phyloP scores from a whole-genome alignment of 2,888 invertebrate species.

The Drosophila diplacantha region DNA sequence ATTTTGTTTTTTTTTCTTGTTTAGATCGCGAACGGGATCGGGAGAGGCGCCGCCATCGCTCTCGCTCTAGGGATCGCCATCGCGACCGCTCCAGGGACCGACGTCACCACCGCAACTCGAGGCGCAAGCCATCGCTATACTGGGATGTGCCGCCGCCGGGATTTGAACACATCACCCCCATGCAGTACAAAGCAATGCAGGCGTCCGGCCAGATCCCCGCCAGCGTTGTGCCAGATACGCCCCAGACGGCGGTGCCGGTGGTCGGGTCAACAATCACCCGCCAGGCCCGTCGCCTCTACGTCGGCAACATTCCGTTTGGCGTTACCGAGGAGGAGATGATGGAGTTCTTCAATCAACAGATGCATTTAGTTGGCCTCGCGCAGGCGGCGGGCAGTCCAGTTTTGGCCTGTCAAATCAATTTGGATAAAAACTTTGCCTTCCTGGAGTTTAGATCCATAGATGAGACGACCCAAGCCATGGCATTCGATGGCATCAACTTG shows the following conservation, averaged over 20 bases:
- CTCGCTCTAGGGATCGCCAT: conserved; percentile 65
- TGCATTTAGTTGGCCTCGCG: conserved; percentile 97
- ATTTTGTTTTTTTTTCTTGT: neutral
- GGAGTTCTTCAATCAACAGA: conserved; percentile 99
- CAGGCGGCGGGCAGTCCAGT: conserved; percentile 99
- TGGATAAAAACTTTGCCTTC: conserved; percentile 99
- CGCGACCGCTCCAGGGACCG: conserved; percentile 66
- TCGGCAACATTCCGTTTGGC: conserved; percentile 99
- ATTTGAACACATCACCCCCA: conserved; percentile 97
- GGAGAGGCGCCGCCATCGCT: conserved; percentile 62
- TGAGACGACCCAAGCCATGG: conserved; percentile 99
- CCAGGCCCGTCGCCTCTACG: conserved; percentile 95
- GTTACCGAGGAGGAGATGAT: conserved; percentile 99
- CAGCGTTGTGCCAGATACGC: conserved; percentile 93
- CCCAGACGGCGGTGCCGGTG: conserved; percentile 96
- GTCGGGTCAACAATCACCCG: conserved; percentile 98
- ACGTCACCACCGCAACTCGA: conserved; percentile 80
- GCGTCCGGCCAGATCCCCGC: conserved; percentile 97
- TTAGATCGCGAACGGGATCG: conserved; percentile 61
- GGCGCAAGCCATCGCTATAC: conserved; percentile 93
- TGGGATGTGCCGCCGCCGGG: conserved; percentile 99
- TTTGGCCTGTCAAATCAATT: conserved; percentile 98
- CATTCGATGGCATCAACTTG: conserved; percentile 99
- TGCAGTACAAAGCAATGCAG: conserved; percentile 93
- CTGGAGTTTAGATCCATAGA: conserved; percentile 97